Conservation (phyloP, 1,140 invertebrate genomes). For the Macrostomum lignano region DNA sequence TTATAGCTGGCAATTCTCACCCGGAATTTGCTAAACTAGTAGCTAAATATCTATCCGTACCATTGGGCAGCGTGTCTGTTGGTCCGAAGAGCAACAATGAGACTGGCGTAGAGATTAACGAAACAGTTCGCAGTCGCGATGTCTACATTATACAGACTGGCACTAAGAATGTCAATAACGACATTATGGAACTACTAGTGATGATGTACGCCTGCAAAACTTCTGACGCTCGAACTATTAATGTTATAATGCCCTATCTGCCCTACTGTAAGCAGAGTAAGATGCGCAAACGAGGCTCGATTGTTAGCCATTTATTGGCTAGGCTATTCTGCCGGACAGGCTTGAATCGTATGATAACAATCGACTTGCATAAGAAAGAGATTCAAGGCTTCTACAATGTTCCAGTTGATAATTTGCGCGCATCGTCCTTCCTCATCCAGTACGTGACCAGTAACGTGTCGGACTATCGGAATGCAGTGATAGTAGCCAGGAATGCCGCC, state of each 20-base stretch:
- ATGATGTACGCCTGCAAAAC: conserved; percentile 98
- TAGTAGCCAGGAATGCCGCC: conserved; percentile 81
- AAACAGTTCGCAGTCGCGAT: conserved; percentile 20
- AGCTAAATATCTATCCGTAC: conserved; percentile 37
- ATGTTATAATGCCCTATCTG: conserved; percentile 86
- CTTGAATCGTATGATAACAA: conserved; percentile 74
- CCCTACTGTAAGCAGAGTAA: conserved; percentile 97
- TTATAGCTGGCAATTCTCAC: conserved; percentile 75
- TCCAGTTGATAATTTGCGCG: conserved; percentile 85
- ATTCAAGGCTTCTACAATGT: conserved; percentile 97
- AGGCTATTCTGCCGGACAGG: conserved; percentile 79
- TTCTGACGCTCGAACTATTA: conserved; percentile 74
- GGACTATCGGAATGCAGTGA: conserved; percentile 91
- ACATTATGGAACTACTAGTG: conserved; percentile 91
- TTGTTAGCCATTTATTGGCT: conserved; percentile 73
- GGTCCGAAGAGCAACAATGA: neutral
- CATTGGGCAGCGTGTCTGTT: neutral
- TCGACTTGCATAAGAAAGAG: conserved; percentile 96
- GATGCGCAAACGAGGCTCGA: conserved; percentile 85
- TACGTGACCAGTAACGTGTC: conserved; percentile 97
- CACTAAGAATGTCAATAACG: conserved; percentile 85
- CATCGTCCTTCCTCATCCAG: conserved; percentile 80
- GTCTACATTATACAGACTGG: conserved; percentile 86
- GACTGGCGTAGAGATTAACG: conserved; percentile 2
- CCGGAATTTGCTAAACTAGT: conserved; percentile 65